Evolutionary conservation across 2,888 invertebrate genomes (phyloP), one percentile per base, ranked within the genome.

Genomic region (Sinopyrophorus schimmeli): DNA sequence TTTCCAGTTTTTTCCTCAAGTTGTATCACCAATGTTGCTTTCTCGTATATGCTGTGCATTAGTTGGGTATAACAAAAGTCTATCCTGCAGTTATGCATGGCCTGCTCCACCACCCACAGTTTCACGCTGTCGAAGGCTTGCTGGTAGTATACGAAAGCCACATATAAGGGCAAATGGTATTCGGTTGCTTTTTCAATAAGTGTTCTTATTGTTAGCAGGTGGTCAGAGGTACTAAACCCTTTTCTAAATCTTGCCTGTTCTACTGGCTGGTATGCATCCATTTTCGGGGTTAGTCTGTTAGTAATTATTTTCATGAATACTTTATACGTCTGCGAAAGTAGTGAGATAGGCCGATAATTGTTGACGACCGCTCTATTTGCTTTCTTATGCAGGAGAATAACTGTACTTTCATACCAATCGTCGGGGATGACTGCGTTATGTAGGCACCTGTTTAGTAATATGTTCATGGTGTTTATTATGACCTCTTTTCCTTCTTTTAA

Each of bases 251-350:
- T 11, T 5, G 26, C 31, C 17, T 31, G 18, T 31, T 31, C 17
- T 16, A 31, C 16, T 16, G 16, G 17, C 18, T 31, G 31, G 31
- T 31, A 17, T 31, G 34, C 34, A 34, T 34, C 11, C 34, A 34
- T 34, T 21, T 34, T 34, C 21, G 20, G 34, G 34, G 34, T 21
- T 1, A 34, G 34, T 34, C 34, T 34, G 20, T 34, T 34, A 20
- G 34, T 34, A 21, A 34, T 34, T 31, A 31, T 31, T 5, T 31
- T 31, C 18, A 31, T 31, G 31, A 31, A 31, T 31, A 31, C 31
- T 31, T 31, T 31, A n/a, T 17, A 16, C 17, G 18, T 31, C 31
- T 17, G 31, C 17, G 17, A 31, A 16, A 31, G 34, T 20, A 34
- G 9, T 34, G 21, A 34, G 10, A 24, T 24, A 24, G 24, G 24